Evolutionary conservation across 2,113 vertebrate species (phyloP).

Genomic region (Oreochromis tanganicae): DNA sequence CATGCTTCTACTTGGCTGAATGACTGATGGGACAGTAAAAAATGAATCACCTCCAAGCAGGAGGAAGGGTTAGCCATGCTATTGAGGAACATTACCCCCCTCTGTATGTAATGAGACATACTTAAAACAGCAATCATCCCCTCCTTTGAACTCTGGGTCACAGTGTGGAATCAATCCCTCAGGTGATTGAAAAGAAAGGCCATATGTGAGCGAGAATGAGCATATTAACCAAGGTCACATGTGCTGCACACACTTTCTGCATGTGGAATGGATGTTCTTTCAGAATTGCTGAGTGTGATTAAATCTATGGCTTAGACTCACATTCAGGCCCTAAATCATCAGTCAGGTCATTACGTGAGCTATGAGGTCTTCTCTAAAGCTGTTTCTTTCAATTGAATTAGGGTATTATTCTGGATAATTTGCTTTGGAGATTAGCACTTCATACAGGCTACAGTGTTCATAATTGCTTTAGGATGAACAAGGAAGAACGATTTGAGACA

Average conservation of each 20-base stretch:
- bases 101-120: conserved; percentile 68
- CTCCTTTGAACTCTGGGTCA: conserved; percentile 59
- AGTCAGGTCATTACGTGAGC: conserved; percentile 56
- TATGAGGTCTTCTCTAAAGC: conserved; percentile 17
- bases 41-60: conserved; percentile 34
- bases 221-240: conserved; percentile 65
- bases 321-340: conserved; percentile 61
- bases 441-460: conserved; percentile 4
- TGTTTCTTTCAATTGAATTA: conserved; percentile 64
- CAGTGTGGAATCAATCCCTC: conserved; percentile 57
- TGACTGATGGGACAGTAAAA: conserved; percentile 58
- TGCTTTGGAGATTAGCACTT: conserved; percentile 57
- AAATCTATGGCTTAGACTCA: conserved; percentile 56
- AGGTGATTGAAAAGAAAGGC: conserved; percentile 66
- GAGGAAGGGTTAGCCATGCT: conserved; percentile 24
- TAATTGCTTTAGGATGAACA: conserved; percentile 44
- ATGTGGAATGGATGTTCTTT: conserved; percentile 40
- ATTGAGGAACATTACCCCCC: conserved; percentile 51
- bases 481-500: conserved; percentile 4
- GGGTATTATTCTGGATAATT: conserved; percentile 66
- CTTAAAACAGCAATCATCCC: conserved; percentile 70
- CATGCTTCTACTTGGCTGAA: conserved; percentile 9
- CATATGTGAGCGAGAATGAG: conserved; percentile 36
- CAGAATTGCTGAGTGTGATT: conserved; percentile 60
- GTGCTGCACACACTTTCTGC: neutral